Percentiles rank a stretch among this genome's conserved stretches.
These are phyloP conservation scores for Rhadina sibilatrix DNA, from an alignment of 2,113 vertebrate genomes.

Conservation along the genomic window DNA sequence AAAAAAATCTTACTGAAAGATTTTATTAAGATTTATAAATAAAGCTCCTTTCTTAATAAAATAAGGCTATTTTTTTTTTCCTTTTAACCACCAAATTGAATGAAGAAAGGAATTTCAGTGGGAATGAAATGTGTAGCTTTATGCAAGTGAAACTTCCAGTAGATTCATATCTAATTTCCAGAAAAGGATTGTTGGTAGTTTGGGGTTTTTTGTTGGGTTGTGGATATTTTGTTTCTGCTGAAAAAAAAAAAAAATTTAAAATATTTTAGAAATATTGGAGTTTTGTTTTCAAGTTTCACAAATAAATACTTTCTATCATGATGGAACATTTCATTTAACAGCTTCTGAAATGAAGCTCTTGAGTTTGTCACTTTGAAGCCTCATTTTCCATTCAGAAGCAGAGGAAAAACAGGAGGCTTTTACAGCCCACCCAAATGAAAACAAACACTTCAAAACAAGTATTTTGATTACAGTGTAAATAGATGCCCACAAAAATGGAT, in stretches of 20 bases:
- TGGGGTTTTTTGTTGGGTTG: background rate
- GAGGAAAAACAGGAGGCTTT: background rate
- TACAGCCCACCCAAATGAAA: background rate
- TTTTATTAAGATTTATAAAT: no score
- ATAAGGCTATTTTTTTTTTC: background rate
- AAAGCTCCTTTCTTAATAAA: background rate
- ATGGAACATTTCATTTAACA: background rate
- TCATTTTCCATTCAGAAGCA: background rate
- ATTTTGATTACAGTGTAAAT: background rate
- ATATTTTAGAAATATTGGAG: background rate
- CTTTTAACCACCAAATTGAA: background rate
- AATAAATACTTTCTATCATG: background rate
- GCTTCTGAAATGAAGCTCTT: background rate
- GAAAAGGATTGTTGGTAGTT: background rate
- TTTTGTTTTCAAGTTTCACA: background rate
- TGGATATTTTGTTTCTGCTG: background rate
- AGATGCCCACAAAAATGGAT: background rate
- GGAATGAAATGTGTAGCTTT: background rate
- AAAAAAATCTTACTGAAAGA: background rate
- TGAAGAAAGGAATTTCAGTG: background rate
- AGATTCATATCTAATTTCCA: background rate
- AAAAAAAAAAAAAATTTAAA: rapidly evolving
- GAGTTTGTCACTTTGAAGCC: background rate
- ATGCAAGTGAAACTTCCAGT: background rate
- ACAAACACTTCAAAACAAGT: background rate